Base-by-base conservation (phyloP, 92 coral and sea anemone genomes). In the Palythoa grandiflora region DNA sequence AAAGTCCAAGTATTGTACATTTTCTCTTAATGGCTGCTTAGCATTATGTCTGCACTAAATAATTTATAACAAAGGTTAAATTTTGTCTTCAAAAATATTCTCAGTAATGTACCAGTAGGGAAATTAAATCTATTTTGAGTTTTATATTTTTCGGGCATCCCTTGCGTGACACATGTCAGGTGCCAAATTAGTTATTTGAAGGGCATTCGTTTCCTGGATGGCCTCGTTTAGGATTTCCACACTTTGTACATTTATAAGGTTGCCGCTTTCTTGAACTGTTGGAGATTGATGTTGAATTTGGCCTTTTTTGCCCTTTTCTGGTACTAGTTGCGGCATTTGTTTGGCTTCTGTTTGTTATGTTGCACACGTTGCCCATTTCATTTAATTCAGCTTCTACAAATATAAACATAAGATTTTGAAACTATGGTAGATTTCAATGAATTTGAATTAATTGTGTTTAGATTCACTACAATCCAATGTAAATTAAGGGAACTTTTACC, bases 231-330 rank as follows among this genome's bases (percentile, higher is more conserved):
- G 78, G 78, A 16, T 74, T 44, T 44, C 78, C 78, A 74, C 78
- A 74, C 78, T 74, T 74, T 74, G 59, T 17, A 51, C 78, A 74
- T 74, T 74, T 74, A 48, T 74, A 74, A 17, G 57, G 59, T 39
- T 51, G 53, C 35, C 78, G 59, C 47, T 74, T 74, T 74, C 59
- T 68, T 28, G 73, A 28, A 6, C 3, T 0, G 1, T 9, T 13
- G 13, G 44, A 68, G 38, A 5, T 68, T 28, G 73, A 68, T 1
- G 9, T 37, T 5, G 44, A 19, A 37, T 37, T 68, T 68, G 73
- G 73, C 37, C 73, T 68, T 6, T 68, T 68, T 37, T 39, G 28
- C 37, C 1, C 6, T 10, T 35, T 68, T 68, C 39, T 37, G 37
- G 40, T 51, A 51, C 55, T 8, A 68, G 73, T 12, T 68, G 40